Base-by-base conservation (phyloP, 2,113 vertebrate genomes). In the Ictalurus furcatus region DNA sequence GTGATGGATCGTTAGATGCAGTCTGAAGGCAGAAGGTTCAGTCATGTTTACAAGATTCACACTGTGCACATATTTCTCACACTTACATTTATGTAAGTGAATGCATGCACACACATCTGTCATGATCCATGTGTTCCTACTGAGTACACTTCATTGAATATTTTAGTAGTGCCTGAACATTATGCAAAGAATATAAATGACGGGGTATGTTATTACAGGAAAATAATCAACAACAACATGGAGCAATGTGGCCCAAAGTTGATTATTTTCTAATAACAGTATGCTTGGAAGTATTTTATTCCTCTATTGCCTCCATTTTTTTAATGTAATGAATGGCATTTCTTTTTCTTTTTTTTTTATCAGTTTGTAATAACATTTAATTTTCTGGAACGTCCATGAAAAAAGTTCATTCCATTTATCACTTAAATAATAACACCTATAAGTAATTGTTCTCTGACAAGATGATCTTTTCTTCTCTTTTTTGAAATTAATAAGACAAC, bases 1-100 rank as follows among this genome's bases (percentile, higher is more conserved):
- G 54, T 85, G 28, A 93, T 71, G 89, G 52, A 69, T 48, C 44
- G 0, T 48, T 90, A 86, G 63, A 30, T 30, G 28, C 91, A 95
- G 83, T 96, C 97, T 52, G 93, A 73, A 52, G 71, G n/a, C 17
- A 63, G 81, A 58, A 44, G 67, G 28, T n/a, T 2, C 40, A 28
- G 76, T 23, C 28, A 69, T 7, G 2, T 48, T 85, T 67, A 84
- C 37, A 88, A 74, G 56, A 63, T 63, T 88, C 67, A 63, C 58
- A 61, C 34, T 40, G 34, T 13, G 81, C 58, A 76, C 37, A 84
- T 52, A 63, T 84, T 59, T 63, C 69, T 74, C 81, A 84, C 86
- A 87, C 74, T 67, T 67, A 48, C 28, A 65, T 54, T 80, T 67
- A 87, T 67, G n/a, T 67, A 87, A 80, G 11, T 80, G 44, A 81